A percentile compares a stretch with the other conserved stretches of the same genome.
Conservation (phyloP, 1,140 invertebrate species). For the Drosophila auraria region DNA sequence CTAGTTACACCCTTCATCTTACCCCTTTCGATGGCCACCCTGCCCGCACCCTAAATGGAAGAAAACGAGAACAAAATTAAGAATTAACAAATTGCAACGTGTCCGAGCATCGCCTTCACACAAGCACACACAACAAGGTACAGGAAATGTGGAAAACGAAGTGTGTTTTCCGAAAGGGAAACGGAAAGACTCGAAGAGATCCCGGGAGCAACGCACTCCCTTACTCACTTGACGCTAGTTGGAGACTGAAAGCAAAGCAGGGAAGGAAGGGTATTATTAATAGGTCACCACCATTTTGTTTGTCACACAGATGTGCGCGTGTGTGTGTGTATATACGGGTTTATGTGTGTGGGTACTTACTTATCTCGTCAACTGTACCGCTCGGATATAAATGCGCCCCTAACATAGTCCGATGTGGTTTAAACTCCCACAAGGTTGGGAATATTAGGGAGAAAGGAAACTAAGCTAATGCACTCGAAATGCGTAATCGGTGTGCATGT, state of each 20-base stretch:
- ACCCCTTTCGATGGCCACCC: conserved; percentile 21
- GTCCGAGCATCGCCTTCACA: conserved; percentile 11
- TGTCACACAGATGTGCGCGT: background rate
- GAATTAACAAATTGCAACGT: conserved; percentile 38
- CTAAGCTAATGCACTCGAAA: background rate
- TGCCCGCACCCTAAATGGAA: conserved; percentile 13
- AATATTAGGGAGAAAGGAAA: background rate
- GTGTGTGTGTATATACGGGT: background rate
- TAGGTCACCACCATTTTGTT: conserved; percentile 63
- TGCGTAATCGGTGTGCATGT: conserved; percentile 36
- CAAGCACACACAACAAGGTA: conserved; percentile 17
- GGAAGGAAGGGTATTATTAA: conserved; percentile 27
- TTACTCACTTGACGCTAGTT: conserved; percentile 47
- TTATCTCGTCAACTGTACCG: conserved; percentile 41
- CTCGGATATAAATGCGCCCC: background rate
- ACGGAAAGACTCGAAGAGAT: background rate
- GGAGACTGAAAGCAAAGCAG: conserved; percentile 35
- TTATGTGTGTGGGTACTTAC: conserved; percentile 21
- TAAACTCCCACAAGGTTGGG: background rate
- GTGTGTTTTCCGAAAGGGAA: conserved; percentile 1
- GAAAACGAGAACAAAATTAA: background rate
- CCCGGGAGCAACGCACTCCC: background rate
- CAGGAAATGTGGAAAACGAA: background rate
- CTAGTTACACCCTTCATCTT: conserved; percentile 11
- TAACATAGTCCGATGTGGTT: background rate